Base-by-base conservation (phyloP, 2,888 invertebrate genomes). In the Hirtodrosophila histrioides region DNA sequence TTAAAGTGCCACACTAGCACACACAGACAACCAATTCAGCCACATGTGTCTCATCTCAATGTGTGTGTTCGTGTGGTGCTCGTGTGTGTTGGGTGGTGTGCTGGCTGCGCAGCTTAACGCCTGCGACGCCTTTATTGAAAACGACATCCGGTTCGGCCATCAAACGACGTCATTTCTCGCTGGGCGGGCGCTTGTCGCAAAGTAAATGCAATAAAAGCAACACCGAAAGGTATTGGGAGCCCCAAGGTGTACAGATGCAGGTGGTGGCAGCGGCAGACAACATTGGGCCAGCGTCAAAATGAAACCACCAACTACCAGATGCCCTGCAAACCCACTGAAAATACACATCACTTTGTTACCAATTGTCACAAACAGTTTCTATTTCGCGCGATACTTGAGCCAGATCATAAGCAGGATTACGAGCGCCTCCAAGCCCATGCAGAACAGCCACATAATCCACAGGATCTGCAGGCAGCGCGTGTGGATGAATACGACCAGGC, bases 201-300 rank as follows among this genome's bases (percentile, higher is more conserved):
- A 75, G 75, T 58, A 72, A 82, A 86, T 87, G 88, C 86, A 87
- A 83, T 83, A 83, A 88, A 88, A 75, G 73, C 84, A 67, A 72
- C 73, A 62, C 54, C 57, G 40, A 75, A 64, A 36, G 54, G 70
- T 54, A 69, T 46, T 57, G 39, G 33, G 46, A 11, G 9, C 9
- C 3, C 24, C 23, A 49, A 66, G 66, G 57, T 66, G 67, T 57
- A 39, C 24, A 35, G 12, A 12, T 27, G 36, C 45, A 31, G 31
- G 31, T 31, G 31, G 9, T 7, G 9, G 31, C 31, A 31, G 9
- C 31, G 31, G 31, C 31, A 41, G 57, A 43, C 51, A 51, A 29
- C 40, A 50, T 50, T 17, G 37, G 29, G 39, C 39, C 27, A 9
- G 37, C n/a, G 37, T 24, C 11, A 10, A 39, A 24, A 17, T 17